Conservation (phyloP, 2,113 vertebrate genomes). For the Halcyon senegalensis region DNA sequence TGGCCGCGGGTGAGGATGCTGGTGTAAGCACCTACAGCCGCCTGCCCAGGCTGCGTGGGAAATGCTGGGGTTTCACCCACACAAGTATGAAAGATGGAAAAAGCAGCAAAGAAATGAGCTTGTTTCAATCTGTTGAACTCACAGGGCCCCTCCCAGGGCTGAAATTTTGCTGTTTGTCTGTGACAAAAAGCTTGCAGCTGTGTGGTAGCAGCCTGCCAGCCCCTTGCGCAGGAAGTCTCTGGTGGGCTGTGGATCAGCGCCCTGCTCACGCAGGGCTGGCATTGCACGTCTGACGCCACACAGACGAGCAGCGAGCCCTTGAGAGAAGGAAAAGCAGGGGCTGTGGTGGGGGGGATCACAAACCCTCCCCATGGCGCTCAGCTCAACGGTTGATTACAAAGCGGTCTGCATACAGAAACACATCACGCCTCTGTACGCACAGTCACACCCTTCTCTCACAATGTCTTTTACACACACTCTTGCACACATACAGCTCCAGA, state of each 20-base stretch:
- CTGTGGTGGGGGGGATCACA: conserved; percentile 24
- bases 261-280: conserved; percentile 70
- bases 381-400: neutral
- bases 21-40: neutral
- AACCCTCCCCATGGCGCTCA: neutral
- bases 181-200: conserved; percentile 87
- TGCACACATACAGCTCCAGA: neutral
- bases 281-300: neutral
- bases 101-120: conserved; percentile 67
- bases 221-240: conserved; percentile 85
- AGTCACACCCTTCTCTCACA: neutral
- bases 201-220: conserved; percentile 86
- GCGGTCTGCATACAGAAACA: neutral
- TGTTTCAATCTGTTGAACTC: conserved; percentile 74
- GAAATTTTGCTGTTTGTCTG: conserved; percentile 84
- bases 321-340: conserved; percentile 22
- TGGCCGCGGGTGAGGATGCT: conserved; percentile 31
- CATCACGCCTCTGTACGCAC: neutral
- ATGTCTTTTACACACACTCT: neutral
- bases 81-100: conserved; percentile 48
- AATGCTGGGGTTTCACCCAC: conserved; percentile 66
- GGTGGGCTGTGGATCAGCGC: conserved; percentile 80
- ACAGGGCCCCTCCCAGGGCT: conserved; percentile 72
- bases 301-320: neutral
- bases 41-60: conserved; percentile 11